phyloP scores from a whole-genome alignment of 2,797 vertebrate genomes.

The Sparidentex hasta region DNA sequence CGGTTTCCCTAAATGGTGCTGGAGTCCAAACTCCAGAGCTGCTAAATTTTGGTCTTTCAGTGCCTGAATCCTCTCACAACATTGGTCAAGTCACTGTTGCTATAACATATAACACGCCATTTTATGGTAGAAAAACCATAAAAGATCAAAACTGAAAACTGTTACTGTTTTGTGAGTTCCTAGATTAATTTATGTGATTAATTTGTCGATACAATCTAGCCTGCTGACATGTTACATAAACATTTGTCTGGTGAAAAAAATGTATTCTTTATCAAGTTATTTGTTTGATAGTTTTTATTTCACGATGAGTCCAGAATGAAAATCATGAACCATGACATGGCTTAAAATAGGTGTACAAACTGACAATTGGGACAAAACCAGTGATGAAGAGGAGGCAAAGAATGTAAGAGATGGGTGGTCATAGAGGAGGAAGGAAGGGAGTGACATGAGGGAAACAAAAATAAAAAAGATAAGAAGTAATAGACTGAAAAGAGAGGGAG shows the following conservation, averaged over 20 bases:
- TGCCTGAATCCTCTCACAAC: no score
- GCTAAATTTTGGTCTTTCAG: no score
- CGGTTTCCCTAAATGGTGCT: background rate
- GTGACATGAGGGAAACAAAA: conserved; percentile 13
- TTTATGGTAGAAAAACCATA: background rate
- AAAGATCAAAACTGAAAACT: background rate
- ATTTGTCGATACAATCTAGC: no score
- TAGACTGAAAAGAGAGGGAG: conserved; percentile 41
- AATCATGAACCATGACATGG: background rate
- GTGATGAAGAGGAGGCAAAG: conserved; percentile 27
- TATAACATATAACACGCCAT: background rate
- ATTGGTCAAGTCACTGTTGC: background rate
- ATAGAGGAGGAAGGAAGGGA: conserved; percentile 1
- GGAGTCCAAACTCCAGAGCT: background rate
- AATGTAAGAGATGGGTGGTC: background rate
- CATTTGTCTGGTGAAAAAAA: background rate
- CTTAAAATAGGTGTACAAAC: background rate
- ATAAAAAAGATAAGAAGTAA: conserved; percentile 49
- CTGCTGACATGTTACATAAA: background rate
- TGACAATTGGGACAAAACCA: background rate
- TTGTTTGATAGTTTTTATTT: background rate
- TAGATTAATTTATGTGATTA: background rate
- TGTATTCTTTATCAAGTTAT: background rate
- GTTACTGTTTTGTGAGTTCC: background rate
- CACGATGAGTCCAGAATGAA: background rate